Base-by-base conservation (phyloP, 1,140 invertebrate genomes). In the Drosophila orena region DNA sequence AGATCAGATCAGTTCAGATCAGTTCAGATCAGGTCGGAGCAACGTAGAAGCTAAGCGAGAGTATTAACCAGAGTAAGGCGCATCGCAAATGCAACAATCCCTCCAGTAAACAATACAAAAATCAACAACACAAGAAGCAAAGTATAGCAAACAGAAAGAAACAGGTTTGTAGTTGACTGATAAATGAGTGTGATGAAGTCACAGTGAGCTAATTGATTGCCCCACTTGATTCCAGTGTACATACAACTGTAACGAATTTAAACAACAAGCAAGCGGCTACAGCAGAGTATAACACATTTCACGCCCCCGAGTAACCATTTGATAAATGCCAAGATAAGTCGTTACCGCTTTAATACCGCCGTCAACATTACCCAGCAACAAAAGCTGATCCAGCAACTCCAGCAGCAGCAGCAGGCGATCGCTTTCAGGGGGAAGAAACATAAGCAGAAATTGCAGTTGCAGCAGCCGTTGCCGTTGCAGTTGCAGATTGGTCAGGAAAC, bases 41-140 rank as follows among this genome's bases (percentile, higher is more conserved):
- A 85, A 68, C 57, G 43, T 79, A 89, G 85, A 89, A 84, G 78
- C 86, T 90, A 86, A 81, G 86, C 75, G 81, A 90, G 81, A 90
- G 86, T 90, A 90, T 90, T 90, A 85, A 37, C 58, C 66, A 57
- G 60, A 69, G 40, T 27, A 61, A 64, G 40, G 42, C 66, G 55
- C 69, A 72, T 64, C 59, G 49, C 56, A 84, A 71, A 72, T 73
- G 68, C 85, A 84, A 77, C 76, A 89, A 89, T 89, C 84, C 84
- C 85, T 89, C 84, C 84, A 89, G 72, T 74, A 74, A 61, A 46
- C 70, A 83, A 58, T 68, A 60, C 50, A 73, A 65, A 56, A 76
- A 47, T 24, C 56, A 35, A 42, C 24, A 24, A 24, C 24, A 24
- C 24, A 24, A 24, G 24, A 24, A 22, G 47, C 34, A 27, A 42